phyloP scores from a whole-genome alignment of 2,888 invertebrate genomes.

The Sicus ferrugineus region DNA sequence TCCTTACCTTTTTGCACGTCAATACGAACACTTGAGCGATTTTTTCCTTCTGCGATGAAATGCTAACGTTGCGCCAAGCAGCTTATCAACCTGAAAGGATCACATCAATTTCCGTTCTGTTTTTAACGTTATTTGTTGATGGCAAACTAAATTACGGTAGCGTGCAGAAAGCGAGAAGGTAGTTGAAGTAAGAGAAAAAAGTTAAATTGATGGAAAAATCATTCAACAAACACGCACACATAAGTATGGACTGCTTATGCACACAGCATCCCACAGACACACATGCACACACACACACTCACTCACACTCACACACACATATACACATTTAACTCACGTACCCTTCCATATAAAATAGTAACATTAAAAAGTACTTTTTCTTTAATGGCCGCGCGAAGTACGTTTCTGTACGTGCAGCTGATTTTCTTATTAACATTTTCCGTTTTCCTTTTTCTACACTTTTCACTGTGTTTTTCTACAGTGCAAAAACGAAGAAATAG shows the following conservation, averaged over 20 bases:
- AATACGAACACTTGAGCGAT: not conserved
- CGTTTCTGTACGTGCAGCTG: too few species aligned
- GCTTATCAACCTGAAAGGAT: constrained; percentile 30
- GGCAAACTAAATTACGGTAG: constrained; percentile 34
- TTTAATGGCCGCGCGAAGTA: not conserved
- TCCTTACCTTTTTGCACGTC: not conserved
- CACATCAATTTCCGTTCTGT: constrained; percentile 33
- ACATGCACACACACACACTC: not conserved
- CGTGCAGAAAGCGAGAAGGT: not conserved
- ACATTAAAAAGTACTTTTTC: not conserved
- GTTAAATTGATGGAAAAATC: not conserved
- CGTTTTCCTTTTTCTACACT: not conserved
- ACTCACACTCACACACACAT: not conserved
- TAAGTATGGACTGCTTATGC: not conserved
- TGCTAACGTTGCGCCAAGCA: constrained; percentile 13
- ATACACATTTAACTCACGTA: too few species aligned
- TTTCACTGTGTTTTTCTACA: not conserved
- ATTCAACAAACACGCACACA: not conserved
- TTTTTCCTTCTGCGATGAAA: not conserved
- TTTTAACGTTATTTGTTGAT: constrained; percentile 40
- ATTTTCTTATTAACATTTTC: too few species aligned
- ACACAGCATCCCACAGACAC: not conserved
- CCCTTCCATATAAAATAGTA: too few species aligned
- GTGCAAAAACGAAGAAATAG: too few species aligned
- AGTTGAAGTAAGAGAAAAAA: not conserved